Evolutionary conservation across 2,888 invertebrate species (phyloP).

Genomic region (Syrista parreyssii): DNA sequence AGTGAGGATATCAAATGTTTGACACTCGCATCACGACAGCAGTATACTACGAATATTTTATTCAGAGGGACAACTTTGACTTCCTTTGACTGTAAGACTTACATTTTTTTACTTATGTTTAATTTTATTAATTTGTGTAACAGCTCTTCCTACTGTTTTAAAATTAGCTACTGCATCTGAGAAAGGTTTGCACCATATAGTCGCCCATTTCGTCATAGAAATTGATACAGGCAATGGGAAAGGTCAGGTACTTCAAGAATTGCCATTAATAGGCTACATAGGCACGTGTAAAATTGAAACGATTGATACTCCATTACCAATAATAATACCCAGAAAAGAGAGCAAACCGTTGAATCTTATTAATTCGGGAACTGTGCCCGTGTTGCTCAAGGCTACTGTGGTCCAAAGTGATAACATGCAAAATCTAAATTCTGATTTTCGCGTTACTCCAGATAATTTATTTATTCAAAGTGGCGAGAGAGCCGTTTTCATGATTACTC

Average conservation of each 20-base stretch:
- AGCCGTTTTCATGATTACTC: conserved; percentile 40
- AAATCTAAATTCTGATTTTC: conserved; percentile 36
- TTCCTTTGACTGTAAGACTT: conserved; percentile 32
- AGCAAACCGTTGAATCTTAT: conserved; percentile 43
- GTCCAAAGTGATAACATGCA: conserved; percentile 34
- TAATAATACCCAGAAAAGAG: conserved; percentile 41
- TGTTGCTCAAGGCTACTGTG: conserved; percentile 35
- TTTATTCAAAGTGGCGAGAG: conserved; percentile 42
- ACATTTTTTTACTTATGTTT: not conserved
- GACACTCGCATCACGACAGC: conserved; percentile 24
- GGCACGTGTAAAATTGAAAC: conserved; percentile 46
- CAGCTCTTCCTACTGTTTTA: too few relatives aligned
- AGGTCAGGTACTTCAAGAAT: conserved; percentile 43
- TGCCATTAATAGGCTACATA: conserved; percentile 43
- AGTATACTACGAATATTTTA: conserved; percentile 37
- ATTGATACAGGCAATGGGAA: conserved; percentile 29
- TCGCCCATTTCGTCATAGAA: not conserved
- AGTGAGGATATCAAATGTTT: conserved; percentile 24
- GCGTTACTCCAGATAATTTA: conserved; percentile 43
- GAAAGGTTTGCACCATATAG: conserved; percentile 22
- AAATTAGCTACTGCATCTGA: conserved; percentile 22
- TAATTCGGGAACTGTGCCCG: conserved; percentile 46
- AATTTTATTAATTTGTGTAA: too few relatives aligned
- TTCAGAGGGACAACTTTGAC: conserved; percentile 40
- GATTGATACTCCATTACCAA: conserved; percentile 45